Percentiles rank a stretch among this genome's conserved stretches.
Evolutionary conservation across 2,888 invertebrate species (phyloP).

Genomic region (Diplazon laetatorius): DNA sequence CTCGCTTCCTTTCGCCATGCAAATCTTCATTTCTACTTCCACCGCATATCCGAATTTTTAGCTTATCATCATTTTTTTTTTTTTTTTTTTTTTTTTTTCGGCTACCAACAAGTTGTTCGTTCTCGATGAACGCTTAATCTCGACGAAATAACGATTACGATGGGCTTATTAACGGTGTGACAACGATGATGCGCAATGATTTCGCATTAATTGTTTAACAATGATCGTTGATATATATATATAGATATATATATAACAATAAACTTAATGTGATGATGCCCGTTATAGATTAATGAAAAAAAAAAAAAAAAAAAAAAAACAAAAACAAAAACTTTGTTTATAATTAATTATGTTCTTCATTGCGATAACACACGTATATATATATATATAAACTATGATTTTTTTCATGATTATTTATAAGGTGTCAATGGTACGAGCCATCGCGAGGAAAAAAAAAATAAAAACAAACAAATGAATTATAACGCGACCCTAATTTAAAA

Average conservation of each 20-base stretch:
- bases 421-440: conserved; percentile 65
- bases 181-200: conserved; percentile 1
- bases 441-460: conserved; percentile 30
- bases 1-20: not conserved
- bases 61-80: conserved; percentile 42
- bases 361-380: conserved; percentile 60
- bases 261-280: conserved; percentile 61
- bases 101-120: conserved; percentile 76
- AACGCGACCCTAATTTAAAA: conserved; percentile 69
- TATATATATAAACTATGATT: conserved; percentile 62
- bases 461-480: conserved; percentile 64
- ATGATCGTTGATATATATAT: conserved; percentile 39
- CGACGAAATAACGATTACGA: conserved; percentile 4
- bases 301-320: too few relatives aligned
- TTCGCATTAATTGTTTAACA: conserved; percentile 11
- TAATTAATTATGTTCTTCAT: conserved; percentile 49
- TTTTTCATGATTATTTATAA: conserved; percentile 71
- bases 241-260: not conserved
- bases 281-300: conserved; percentile 61
- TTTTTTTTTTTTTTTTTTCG: conserved; percentile 66
- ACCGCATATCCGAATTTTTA: not conserved
- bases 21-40: not conserved
- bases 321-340: conserved; percentile 59
- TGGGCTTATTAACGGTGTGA: conserved; percentile 14
- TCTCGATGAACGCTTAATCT: conserved; percentile 60